phyloP scores from a whole-genome alignment of 2,113 vertebrate genomes.

The Murina feae region DNA sequence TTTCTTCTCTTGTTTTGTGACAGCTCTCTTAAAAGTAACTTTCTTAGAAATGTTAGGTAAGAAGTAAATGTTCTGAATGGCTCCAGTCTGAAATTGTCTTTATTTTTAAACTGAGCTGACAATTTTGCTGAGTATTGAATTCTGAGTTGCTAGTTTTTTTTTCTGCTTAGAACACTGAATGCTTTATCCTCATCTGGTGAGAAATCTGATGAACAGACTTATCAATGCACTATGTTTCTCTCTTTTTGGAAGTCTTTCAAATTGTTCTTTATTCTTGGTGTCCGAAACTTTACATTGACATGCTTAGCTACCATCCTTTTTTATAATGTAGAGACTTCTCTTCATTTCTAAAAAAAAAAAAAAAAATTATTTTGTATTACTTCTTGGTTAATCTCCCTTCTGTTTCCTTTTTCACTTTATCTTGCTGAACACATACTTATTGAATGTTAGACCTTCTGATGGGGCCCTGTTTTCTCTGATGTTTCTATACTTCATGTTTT shows the following conservation, averaged over 20 bases:
- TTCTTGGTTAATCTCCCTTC: neutral
- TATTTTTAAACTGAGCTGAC: neutral
- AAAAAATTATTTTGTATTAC: neutral
- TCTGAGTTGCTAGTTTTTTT: neutral
- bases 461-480: neutral
- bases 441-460: neutral
- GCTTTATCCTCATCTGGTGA: neutral
- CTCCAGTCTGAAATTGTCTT: neutral
- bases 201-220: neutral
- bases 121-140: neutral
- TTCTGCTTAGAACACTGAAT: neutral
- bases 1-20: slow-evolving; percentile 17
- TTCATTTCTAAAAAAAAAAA: neutral
- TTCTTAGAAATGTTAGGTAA: slow-evolving; percentile 22
- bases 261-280: neutral
- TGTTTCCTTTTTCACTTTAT: neutral
- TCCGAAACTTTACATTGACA: neutral
- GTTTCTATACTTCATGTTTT: neutral
- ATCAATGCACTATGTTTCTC: neutral
- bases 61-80: neutral
- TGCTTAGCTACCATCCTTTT: neutral
- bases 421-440: neutral
- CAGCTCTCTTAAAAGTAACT: neutral
- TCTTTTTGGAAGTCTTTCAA: neutral
- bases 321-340: neutral